Evolutionary conservation across 2,888 invertebrate genomes (phyloP), one percentile per base, ranked within the genome.

Genomic region (Blera fallax): DNA sequence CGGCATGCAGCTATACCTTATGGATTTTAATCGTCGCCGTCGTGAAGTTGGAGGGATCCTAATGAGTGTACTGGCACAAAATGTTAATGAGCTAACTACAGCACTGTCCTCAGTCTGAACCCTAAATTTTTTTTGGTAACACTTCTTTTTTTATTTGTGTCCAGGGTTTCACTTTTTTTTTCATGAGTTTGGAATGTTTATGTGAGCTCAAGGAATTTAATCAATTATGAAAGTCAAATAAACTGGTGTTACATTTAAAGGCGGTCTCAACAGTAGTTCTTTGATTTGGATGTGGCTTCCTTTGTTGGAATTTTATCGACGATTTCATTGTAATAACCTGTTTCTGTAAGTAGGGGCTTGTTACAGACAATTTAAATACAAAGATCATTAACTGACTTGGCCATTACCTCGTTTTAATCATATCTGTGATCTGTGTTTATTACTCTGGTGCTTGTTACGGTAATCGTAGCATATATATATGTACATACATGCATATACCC

Each of bases 11-110:
- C 16, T 50, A 27, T 34, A n/a, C n/a, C 16, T 48, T 73, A 60
- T 54, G 18, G 3, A 54, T 73, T 73, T 73, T 73, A 54, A 73
- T 72, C n/a, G 58, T 48, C 48, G 7, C 58, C n/a, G 58, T 48
- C 48, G 7, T 73, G n/a, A 6, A 40, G 14, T 40, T 14, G 40
- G 14, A 34, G 24, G 24, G n/a, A 52, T 40, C 40, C 14, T 3
- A 40, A 40, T n/a, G 40, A 14, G 62, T 27, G 52, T 16, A 11
- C 40, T 37, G 27, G 6, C 14, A 40, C 6, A 29, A 62, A 62
- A 73, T 73, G 73, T 52, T 62, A 64, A 73, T 52, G 32, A 73
- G 48, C 16, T n/a, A n/a, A n/a, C n/a, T 40, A n/a, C 14, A 14
- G 40, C 14, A 40, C 14, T 16, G 37, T 50, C 50, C 70, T 45